A percentile compares a stretch with the other conserved stretches of the same genome.
These are phyloP conservation scores for Artemisiospiza belli DNA, from an alignment of 2,113 vertebrate genomes.

Conservation along the genomic window DNA sequence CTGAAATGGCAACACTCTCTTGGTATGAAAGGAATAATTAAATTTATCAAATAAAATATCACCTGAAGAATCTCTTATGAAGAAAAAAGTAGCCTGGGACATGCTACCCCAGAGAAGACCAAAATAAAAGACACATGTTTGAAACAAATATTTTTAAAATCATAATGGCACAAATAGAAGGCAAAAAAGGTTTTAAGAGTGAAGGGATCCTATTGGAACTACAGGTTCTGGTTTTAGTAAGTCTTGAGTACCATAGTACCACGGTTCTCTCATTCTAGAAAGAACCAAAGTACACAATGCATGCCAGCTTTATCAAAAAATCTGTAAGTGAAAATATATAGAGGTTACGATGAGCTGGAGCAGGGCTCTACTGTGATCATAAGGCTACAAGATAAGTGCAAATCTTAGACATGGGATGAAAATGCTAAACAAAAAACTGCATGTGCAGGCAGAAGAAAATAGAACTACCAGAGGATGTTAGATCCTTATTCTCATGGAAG, in stretches of 20 bases:
- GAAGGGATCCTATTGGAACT: not conserved
- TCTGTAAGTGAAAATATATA: not conserved
- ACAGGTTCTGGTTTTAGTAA: not conserved
- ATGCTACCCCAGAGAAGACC: not conserved
- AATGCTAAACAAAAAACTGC: not conserved
- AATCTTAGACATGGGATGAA: not conserved
- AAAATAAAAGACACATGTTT: not conserved
- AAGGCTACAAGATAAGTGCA: not conserved
- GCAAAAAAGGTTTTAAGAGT: not conserved
- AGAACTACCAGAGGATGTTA: not conserved
- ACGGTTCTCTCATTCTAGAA: not conserved
- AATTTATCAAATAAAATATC: not conserved
- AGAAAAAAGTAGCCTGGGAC: not conserved
- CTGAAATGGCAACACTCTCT: not conserved
- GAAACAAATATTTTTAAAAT: not conserved
- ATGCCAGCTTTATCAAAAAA: not conserved
- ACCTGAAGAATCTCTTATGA: not conserved
- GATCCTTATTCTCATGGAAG: not conserved
- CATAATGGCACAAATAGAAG: not conserved
- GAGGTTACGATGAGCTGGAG: not conserved
- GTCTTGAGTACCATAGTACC: not conserved
- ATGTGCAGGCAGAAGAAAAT: not conserved
- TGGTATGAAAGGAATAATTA: not conserved
- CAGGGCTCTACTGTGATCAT: not conserved
- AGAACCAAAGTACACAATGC: not conserved